Percentiles rank a stretch among this genome's conserved stretches.
Conservation (phyloP, 1,140 invertebrate species). For the Cydia splendana region DNA sequence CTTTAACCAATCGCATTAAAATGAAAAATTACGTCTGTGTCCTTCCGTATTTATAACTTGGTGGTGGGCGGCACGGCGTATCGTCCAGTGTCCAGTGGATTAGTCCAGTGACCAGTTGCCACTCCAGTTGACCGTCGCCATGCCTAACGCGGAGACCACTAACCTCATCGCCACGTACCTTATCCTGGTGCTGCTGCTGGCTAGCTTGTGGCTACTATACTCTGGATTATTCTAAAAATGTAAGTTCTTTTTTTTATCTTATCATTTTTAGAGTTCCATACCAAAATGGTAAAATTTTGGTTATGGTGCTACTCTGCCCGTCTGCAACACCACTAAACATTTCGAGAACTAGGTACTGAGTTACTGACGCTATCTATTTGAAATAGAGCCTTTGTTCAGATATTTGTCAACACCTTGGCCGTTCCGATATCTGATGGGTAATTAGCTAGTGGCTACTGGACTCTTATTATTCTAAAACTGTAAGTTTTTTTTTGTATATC, state of each 20-base stretch:
- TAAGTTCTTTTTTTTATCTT: slow-evolving; percentile 15
- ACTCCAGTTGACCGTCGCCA: slow-evolving; percentile 42
- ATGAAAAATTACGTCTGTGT: slow-evolving; percentile 7
- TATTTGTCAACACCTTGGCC: no score
- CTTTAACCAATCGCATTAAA: neutral
- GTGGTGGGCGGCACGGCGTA: neutral
- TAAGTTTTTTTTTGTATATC: no score
- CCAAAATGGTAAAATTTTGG: no score
- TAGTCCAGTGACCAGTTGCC: neutral
- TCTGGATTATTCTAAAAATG: slow-evolving; percentile 77
- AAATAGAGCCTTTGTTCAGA: no score
- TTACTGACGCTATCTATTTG: no score
- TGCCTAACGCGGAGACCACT: slow-evolving; percentile 79
- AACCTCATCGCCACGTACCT: slow-evolving; percentile 78
- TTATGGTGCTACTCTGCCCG: no score
- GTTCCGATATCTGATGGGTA: no score
- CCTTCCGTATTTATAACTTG: slow-evolving; percentile 14
- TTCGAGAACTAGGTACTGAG: no score
- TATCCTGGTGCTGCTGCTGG: slow-evolving; percentile 78
- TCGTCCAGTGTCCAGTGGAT: slow-evolving; percentile 12
- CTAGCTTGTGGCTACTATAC: slow-evolving; percentile 77
- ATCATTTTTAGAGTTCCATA: no score
- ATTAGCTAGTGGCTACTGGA: no score
- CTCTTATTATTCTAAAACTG: no score
- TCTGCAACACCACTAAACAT: no score